These are phyloP conservation scores for Dolichotis patagonum DNA, from an alignment of 2,113 vertebrate species.

Conservation along the genomic window DNA sequence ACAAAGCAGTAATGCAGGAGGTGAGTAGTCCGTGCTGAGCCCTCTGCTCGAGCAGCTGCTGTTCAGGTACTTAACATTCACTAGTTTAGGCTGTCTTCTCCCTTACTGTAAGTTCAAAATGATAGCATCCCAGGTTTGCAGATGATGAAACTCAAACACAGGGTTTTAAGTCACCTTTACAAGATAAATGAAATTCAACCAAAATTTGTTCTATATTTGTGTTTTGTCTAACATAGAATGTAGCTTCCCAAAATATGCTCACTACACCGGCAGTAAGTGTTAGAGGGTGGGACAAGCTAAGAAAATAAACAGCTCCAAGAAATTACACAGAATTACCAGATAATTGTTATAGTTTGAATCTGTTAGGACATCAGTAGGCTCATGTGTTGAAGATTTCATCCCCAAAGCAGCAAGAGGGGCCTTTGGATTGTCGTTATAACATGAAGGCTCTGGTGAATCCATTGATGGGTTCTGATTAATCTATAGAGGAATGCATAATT, in stretches of 20 bases:
- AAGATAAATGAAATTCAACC: slow-evolving; percentile 8
- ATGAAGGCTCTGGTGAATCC: not conserved
- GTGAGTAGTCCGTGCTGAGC: accelerated
- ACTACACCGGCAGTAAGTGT: not conserved
- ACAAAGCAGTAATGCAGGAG: not conserved
- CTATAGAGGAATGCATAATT: no score
- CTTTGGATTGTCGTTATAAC: not conserved
- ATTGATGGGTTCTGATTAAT: not conserved
- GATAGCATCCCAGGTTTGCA: not conserved
- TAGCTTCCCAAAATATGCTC: not conserved
- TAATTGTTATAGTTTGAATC: not conserved
- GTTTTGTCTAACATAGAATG: not conserved
- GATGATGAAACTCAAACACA: not conserved
- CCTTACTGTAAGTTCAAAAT: not conserved
- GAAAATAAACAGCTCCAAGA: not conserved
- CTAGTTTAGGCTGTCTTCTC: not conserved
- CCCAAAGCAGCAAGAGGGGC: not conserved
- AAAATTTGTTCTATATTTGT: not conserved
- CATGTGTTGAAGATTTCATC: not conserved
- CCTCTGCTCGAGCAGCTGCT: not conserved
- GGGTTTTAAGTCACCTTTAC: not conserved
- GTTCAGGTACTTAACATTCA: no score
- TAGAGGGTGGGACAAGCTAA: not conserved
- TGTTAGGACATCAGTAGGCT: not conserved
- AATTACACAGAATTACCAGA: not conserved